Evolutionary conservation across 1,140 invertebrate species (phyloP), one percentile per base, ranked within the genome.

Genomic region (Eurosta solidaginis): DNA sequence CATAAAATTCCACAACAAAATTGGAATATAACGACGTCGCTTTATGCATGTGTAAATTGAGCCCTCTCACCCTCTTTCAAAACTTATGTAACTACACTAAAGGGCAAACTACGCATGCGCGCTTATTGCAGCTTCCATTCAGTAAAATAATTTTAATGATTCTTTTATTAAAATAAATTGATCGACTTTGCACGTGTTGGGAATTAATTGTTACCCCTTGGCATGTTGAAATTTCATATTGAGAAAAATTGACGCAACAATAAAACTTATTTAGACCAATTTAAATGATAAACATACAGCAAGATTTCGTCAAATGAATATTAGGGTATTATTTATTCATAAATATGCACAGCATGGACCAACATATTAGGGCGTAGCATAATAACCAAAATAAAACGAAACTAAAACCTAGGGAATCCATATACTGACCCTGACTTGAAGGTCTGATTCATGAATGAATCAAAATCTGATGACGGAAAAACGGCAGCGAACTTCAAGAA

Each of bases 161-260:
- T 68, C 59, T 42, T 68, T 68, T 68, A 68, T 68, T 68, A 68
- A 68, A 68, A 68, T 68, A 68, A 68, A 68, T 68, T 68, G 59
- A n/a, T n/a, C 59, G 59, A 40, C 14, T 17, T 29, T 29, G 27
- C 59, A 68, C 59, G 59, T 68, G 59, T 68, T 68, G 29, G 33
- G 10, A 10, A 68, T 29, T 25, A 63, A 63, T 4, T 33, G 59
- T 40, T 17, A 40, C 29, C 59, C n/a, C 17, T 36, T 52, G 50
- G 33, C 20, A 68, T 68, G 1, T 20, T 29, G 52, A 29, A 54
- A 29, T 54, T 54, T 68, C 10, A 2, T 68, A 17, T 68, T 40
- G 59, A 59, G 33, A 29, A 36, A 27, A 6, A 59, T 14, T n/a
- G n/a, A 10, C 12, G 14, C 3, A 36, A 12, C 54, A 27, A 36